Evolutionary conservation across 2,797 vertebrate genomes (phyloP).

Genomic region (Trachurus trachurus): DNA sequence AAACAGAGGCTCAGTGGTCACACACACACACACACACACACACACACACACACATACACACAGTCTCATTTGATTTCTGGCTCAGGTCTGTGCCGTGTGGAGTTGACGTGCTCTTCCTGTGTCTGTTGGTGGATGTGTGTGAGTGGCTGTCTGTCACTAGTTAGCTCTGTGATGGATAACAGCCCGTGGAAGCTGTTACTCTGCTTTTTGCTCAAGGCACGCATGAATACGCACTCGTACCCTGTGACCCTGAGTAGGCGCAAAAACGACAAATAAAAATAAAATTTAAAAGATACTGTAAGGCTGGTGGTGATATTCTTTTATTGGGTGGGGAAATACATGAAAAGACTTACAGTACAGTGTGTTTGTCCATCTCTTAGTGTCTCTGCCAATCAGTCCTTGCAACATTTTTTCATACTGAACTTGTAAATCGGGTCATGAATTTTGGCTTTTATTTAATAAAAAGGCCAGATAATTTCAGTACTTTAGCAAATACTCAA

Average conservation of each 20-base stretch:
- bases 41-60: background rate
- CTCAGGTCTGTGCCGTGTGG: slow-evolving; percentile 5
- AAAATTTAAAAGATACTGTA: background rate
- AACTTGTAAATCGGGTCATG: background rate
- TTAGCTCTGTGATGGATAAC: slow-evolving; percentile 20
- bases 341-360: background rate
- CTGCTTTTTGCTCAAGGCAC: slow-evolving; percentile 31
- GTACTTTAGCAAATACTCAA: slow-evolving; percentile 4
- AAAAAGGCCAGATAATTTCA: background rate
- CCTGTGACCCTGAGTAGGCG: slow-evolving; percentile 20
- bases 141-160: slow-evolving; percentile 13
- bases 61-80: slow-evolving; percentile 32
- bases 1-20: slow-evolving; percentile 27
- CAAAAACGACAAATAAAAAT: slow-evolving; percentile 8
- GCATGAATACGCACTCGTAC: slow-evolving; percentile 18
- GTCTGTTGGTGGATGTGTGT: slow-evolving; percentile 18
- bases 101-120: slow-evolving; percentile 19
- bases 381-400: background rate
- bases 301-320: background rate
- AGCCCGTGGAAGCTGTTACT: slow-evolving; percentile 13
- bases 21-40: slow-evolving; percentile 4
- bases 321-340: background rate
- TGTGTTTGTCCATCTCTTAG: background rate
- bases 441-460: background rate
- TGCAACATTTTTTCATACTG: background rate